phyloP scores from a whole-genome alignment of 2,888 invertebrate genomes.

The Yponomeuta malinellus region DNA sequence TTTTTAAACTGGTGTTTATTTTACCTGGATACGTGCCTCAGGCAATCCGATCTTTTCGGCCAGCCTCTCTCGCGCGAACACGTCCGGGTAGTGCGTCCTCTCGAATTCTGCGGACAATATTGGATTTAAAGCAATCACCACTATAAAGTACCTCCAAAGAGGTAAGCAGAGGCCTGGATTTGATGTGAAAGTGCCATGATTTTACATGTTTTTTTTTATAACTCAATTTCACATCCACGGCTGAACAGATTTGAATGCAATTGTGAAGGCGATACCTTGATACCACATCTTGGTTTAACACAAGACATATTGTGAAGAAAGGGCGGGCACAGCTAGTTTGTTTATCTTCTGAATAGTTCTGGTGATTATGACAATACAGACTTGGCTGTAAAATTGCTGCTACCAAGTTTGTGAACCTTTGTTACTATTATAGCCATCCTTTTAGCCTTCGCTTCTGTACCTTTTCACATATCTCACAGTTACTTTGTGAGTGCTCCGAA shows the following conservation, averaged over 20 bases:
- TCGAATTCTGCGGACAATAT: constrained; percentile 86
- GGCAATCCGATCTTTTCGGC: constrained; percentile 98
- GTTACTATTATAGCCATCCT: no score
- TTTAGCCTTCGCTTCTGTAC: no score
- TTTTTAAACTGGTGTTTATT: constrained; percentile 75
- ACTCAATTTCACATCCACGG: not conserved
- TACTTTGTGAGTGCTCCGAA: no score
- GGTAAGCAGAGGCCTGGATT: not conserved
- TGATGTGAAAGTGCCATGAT: not conserved
- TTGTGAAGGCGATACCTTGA: not conserved
- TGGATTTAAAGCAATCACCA: constrained; percentile 4
- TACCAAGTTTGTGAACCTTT: no score
- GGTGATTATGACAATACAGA: no score
- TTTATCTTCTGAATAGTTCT: no score
- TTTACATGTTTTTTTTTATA: not conserved
- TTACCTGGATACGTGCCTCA: constrained; percentile 99
- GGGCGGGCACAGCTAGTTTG: no score
- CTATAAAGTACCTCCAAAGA: not conserved
- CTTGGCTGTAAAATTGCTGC: no score
- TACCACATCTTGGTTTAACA: no score
- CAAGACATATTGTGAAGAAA: no score
- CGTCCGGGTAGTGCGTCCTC: constrained; percentile 97
- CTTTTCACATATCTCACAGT: no score
- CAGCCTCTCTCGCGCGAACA: constrained; percentile 95
- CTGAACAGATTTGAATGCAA: not conserved